A percentile compares a stretch with the other conserved stretches of the same genome.
phyloP scores from a whole-genome alignment of 1,140 invertebrate species.

The Drosophila prosaltans region DNA sequence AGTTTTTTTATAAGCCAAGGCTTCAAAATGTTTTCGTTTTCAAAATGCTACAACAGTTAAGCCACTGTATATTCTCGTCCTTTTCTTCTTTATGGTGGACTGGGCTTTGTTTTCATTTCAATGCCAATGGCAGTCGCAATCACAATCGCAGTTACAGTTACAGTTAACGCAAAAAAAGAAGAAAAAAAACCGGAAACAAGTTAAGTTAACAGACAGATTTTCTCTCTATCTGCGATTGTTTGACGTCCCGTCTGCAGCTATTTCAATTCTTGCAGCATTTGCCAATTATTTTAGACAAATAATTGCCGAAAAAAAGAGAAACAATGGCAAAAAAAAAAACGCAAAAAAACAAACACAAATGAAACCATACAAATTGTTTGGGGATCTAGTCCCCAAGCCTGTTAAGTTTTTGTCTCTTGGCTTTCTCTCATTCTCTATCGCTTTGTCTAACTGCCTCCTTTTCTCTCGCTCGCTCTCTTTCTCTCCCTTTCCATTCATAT shows the following conservation, averaged over 20 bases:
- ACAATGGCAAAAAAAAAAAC: slow-evolving; percentile 2
- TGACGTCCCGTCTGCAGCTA: slow-evolving; percentile 65
- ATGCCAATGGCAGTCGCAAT: slow-evolving; percentile 53
- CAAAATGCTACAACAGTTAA: not conserved
- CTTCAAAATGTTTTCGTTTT: not conserved
- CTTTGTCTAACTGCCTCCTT: not conserved
- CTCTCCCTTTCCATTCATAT: slow-evolving; percentile 6
- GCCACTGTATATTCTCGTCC: slow-evolving; percentile 23
- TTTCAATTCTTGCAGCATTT: slow-evolving; percentile 51
- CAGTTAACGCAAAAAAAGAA: slow-evolving; percentile 18
- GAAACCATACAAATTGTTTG: slow-evolving; percentile 64
- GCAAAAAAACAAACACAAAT: slow-evolving; percentile 18
- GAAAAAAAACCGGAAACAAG: slow-evolving; percentile 59
- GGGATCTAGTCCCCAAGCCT: slow-evolving; percentile 65
- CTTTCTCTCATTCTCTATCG: slow-evolving; percentile 12
- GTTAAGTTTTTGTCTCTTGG: slow-evolving; percentile 42
- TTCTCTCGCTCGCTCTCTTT: not conserved
- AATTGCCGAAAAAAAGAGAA: slow-evolving; percentile 58
- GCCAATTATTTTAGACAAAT: slow-evolving; percentile 80
- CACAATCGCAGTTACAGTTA: slow-evolving; percentile 24
- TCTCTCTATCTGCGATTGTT: slow-evolving; percentile 61
- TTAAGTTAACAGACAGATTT: slow-evolving; percentile 53
- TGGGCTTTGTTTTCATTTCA: slow-evolving; percentile 67
- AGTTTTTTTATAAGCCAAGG: too few relatives aligned
- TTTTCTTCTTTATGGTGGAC: slow-evolving; percentile 20